Conservation (phyloP, 2,797 vertebrate species). For the Takifugu ocellatus region DNA sequence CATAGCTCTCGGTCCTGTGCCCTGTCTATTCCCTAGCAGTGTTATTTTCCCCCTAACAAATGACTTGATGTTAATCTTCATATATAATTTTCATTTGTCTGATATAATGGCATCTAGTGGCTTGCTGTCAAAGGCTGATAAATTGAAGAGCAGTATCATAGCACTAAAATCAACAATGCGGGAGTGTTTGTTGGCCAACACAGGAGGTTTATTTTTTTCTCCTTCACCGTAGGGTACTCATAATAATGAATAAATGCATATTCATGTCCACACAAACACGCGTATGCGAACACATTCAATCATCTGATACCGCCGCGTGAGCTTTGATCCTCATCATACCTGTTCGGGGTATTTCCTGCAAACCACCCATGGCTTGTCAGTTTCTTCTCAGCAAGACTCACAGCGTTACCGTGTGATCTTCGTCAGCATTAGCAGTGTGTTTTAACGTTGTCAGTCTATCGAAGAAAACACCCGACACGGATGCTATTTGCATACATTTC, state of each 20-base stretch:
- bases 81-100: conserved; percentile 78
- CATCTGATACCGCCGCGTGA: conserved; percentile 64
- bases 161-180: conserved; percentile 66
- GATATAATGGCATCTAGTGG: conserved; percentile 74
- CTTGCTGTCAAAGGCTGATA: conserved; percentile 76
- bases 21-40: conserved; percentile 61
- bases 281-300: conserved; percentile 41
- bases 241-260: conserved; percentile 70
- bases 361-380: conserved; percentile 71
- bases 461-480: conserved; percentile 78
- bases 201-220: conserved; percentile 18
- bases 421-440: conserved; percentile 70
- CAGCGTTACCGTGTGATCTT: conserved; percentile 52
- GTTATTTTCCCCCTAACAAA: conserved; percentile 75
- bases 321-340: conserved; percentile 58
- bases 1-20: conserved; percentile 61
- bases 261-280: conserved; percentile 55
- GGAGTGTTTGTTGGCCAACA: conserved; percentile 63
- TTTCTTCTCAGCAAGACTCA: conserved; percentile 71
- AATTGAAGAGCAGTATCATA: conserved; percentile 75
- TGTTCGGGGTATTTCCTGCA: conserved; percentile 75
- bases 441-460: conserved; percentile 75
- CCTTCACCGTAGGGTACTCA: conserved; percentile 48
- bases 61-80: conserved; percentile 80
- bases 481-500: conserved; percentile 84